Base-by-base conservation (phyloP, 2,113 vertebrate species). In the Parus major region DNA sequence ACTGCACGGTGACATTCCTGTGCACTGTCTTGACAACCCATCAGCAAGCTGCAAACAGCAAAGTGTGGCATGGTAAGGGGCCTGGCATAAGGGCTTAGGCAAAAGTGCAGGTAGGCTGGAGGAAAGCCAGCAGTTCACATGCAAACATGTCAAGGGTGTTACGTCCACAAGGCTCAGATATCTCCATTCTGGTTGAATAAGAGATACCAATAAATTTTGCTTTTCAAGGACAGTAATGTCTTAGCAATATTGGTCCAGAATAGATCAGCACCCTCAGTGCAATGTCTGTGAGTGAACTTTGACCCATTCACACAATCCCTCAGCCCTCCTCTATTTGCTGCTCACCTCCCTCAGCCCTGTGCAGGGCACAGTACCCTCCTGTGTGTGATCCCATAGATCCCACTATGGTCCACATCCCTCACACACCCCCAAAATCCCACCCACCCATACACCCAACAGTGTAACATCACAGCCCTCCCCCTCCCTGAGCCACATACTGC, bases 31-130 rank as follows among this genome's bases (percentile, higher is more conserved):
- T 94, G 93, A 93, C 95, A 97, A 39, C 50, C 71, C 90, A 77
- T 93, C 93, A 93, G 64, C 59, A 86, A 88, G 76, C 90, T 96
- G 93, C 94, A 90, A 93, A 88, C 90, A 92, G 80, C 52, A n/a
- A 52, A 88, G 76, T 21, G 44, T 64, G 66, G 49, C 79, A 56
- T 41, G 71, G 53, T 59, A n/a, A 95, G 61, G 57, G 69, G 39
- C 83, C 69, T 94, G 90, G 85, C 52, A 70, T 11, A 70, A 70
- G 8, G 2, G 41, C 71, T 83, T 19, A 36, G 36, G 42, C 1
- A 6, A 59, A 90, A 69, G 63, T 24, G 1, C 87, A 94, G 90
- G 68, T 93, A 90, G 85, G 75, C 47, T 92, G 76, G 21, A 90
- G 85, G 56, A 90, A 59, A 95, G 79, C 46, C 78, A 77, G 76